Base-by-base conservation (phyloP, 2,888 invertebrate species). In the Microctonus aethiopoides region DNA sequence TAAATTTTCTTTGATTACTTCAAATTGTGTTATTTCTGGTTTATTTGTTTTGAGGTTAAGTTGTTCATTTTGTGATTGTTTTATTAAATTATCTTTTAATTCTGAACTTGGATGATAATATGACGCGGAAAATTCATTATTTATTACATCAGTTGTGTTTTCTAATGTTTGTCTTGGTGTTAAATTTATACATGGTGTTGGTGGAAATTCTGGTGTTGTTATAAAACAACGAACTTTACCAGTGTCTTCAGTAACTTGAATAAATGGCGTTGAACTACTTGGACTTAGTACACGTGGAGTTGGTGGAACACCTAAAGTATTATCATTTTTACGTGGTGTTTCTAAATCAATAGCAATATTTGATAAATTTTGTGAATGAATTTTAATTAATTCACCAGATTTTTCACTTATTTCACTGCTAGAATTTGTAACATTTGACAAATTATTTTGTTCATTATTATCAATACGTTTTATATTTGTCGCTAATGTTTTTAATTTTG, bases 201-300 rank as follows among this genome's bases (percentile, higher is more conserved):
- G 79, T 1, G 86, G 86, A 52, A 84, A 83, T 41, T 85, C 86
- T 1, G 86, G 86, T 0, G 86, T 86, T 2, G 77, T 72, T 6
- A 85, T 79, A 13, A 83, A 81, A 16, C 80, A 77, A n/a, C 77
- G 78, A 36, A 85, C 74, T 60, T 79, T 84, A 1, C 71, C 74
- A 0, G 79, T 77, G 9, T 84, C 80, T 1, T 84, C 83, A 29
- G 63, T 72, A 10, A 52, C 56, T 6, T 68, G 59, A 34, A 78
- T 78, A 51, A 80, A 82, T 0, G 79, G 80, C 0, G 80, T 81
- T 0, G 79, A 74, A 2, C 80, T 83, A 3, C 76, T 80, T 0
- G 86, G 86, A 26, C 81, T 81, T 0, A 82, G 70, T 13, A 86
- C 34, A 62, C 80, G 79, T 6, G 86, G 86, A 0, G 86, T 86